Conservation (phyloP, 2,113 vertebrate species). For the Mormyrus lacerda region DNA sequence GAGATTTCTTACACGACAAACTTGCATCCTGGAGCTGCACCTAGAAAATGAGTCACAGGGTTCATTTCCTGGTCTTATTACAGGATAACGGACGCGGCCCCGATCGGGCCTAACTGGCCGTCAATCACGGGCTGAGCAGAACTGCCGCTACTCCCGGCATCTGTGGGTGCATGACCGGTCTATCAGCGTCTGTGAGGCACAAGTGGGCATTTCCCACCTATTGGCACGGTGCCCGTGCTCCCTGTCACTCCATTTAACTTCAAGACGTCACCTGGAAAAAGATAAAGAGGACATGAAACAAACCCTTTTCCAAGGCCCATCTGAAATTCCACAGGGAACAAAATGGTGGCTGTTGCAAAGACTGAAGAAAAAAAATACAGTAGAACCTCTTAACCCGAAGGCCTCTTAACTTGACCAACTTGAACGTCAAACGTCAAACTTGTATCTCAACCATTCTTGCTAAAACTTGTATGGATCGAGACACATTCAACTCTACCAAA, state of each 20-base stretch:
- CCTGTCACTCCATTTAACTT: not conserved
- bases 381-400: too few relatives aligned
- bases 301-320: not conserved
- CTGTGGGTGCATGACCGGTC: constrained; percentile 39
- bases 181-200: constrained; percentile 45
- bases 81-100: not conserved
- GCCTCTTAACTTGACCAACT: too few relatives aligned
- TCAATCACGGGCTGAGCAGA: constrained; percentile 43
- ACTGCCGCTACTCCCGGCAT: constrained; percentile 19
- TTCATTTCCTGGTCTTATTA: not conserved
- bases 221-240: not conserved
- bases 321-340: not conserved
- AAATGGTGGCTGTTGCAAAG: not conserved
- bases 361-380: not conserved
- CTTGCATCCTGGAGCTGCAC: not conserved
- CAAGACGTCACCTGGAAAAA: not conserved
- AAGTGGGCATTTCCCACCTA: not conserved
- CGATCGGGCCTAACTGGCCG: not conserved
- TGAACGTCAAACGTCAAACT: too few relatives aligned
- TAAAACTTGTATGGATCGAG: too few relatives aligned
- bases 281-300: not conserved
- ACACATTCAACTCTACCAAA: too few relatives aligned
- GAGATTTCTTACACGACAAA: not conserved
- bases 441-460: too few relatives aligned
- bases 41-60: not conserved